A percentile compares a stretch with the other conserved stretches of the same genome.
Conservation (phyloP, 2,113 vertebrate species). For the Vimba vimba region DNA sequence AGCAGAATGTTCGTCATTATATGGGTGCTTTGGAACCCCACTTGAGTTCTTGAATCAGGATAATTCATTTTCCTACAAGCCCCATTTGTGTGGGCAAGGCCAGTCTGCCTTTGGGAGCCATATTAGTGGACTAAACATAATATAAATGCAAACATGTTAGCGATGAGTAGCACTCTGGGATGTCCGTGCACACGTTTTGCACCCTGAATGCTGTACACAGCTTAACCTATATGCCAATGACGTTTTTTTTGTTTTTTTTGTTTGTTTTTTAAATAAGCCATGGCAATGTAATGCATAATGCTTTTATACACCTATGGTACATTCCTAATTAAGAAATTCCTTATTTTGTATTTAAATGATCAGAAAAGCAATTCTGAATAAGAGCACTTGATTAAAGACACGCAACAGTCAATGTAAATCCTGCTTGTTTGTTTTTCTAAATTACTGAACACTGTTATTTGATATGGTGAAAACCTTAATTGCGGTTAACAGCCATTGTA, state of each 20-base stretch:
- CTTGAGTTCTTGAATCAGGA: slow-evolving; percentile 21
- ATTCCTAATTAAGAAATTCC: slow-evolving; percentile 67
- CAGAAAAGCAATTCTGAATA: slow-evolving; percentile 44
- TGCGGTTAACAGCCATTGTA: slow-evolving; percentile 10
- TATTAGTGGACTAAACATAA: slow-evolving; percentile 40
- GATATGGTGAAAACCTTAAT: slow-evolving; percentile 29
- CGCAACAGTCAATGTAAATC: neutral
- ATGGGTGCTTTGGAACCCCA: slow-evolving; percentile 18
- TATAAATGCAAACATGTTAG: slow-evolving; percentile 28
- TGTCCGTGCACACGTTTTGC: slow-evolving; percentile 41
- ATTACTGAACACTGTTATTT: slow-evolving; percentile 49
- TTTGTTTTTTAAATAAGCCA: slow-evolving; percentile 65
- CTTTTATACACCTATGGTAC: slow-evolving; percentile 74
- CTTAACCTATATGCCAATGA: slow-evolving; percentile 49
- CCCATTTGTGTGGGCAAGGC: slow-evolving; percentile 16
- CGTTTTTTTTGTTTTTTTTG: slow-evolving; percentile 23
- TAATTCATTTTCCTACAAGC: slow-evolving; percentile 12
- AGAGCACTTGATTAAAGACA: slow-evolving; percentile 50
- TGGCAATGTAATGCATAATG: slow-evolving; percentile 66
- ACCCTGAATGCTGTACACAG: slow-evolving; percentile 38
- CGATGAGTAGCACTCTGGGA: slow-evolving; percentile 51
- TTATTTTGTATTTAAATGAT: slow-evolving; percentile 40
- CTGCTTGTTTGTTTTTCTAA: slow-evolving; percentile 27
- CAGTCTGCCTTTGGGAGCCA: slow-evolving; percentile 46
- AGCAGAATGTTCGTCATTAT: neutral